Evolutionary conservation across 2,888 invertebrate genomes (phyloP), one percentile per base, ranked within the genome.

Genomic region (Acanthoscelides obtectus): DNA sequence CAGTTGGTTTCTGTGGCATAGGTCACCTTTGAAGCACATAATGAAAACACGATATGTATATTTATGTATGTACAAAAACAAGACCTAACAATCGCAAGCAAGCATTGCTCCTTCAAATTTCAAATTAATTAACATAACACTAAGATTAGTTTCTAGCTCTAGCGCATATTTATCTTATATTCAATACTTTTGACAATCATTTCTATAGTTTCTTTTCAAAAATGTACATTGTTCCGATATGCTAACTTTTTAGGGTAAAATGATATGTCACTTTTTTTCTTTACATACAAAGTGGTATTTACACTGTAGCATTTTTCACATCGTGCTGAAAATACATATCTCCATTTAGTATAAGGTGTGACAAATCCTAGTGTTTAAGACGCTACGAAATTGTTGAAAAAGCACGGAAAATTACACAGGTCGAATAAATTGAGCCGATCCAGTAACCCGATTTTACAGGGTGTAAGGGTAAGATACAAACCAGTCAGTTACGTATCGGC

Each of bases 221-320:
- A 73, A 73, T 75, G 72, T 71, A 75, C 72, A 75, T 72, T 70
- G 74, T 70, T 66, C n/a, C 68, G 64, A 73, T 71, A 63, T 12
- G 70, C 71, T 70, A 70, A 71, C 70, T 68, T 73, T 74, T 77
- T 79, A 79, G 75, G 75, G 75, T 73, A 78, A 79, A 79, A 82
- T 83, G 83, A 83, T 83, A 83, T 83, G 83, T 83, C 81, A 79
- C 81, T 79, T 83, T 82, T 82, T 81, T 79, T 79, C n/a, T n/a
- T n/a, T 76, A 76, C 71, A 77, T 74, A 77, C 27, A 73, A 17
- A 17, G 3, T 12, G 73, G 72, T 78, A 78, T 78, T 27, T 78
- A 77, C 76, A 78, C 72, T 22, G 64, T 66, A 68, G 71, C 64
- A 69, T 68, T 71, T 69, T 74, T 67, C 70, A 45, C 5, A 45